Evolutionary conservation across 2,888 invertebrate genomes (phyloP), one percentile per base, ranked within the genome.

Genomic region (Molorchus minor): DNA sequence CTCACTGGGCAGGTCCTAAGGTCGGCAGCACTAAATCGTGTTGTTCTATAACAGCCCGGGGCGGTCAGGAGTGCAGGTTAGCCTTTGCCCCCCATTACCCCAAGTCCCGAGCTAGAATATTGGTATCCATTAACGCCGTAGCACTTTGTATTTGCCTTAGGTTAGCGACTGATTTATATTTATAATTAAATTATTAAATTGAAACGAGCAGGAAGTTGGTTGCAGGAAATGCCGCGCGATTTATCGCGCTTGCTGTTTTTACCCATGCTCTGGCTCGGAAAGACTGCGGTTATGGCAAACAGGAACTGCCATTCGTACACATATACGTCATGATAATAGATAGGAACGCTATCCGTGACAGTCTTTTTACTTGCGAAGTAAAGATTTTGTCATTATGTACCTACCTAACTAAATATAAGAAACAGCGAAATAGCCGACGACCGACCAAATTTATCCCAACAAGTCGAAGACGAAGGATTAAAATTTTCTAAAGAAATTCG

Each of bases 11-110:
- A 49, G 36, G 49, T 49, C 49, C 38, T 38, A 25, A 62, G 67
- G 62, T 64, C 56, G 56, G 56, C 52, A 53, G 56, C 64, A 46
- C 63, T 60, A 45, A 71, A 68, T 64, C 68, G 62, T 65, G 69
- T 64, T 66, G 60, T 58, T 55, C 53, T 36, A 12, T 55, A 62
- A 15, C 55, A 61, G 67, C 70, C 68, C 67, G 62, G 64, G 71
- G 74, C 71, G 68, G 71, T 72, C 74, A 69, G 69, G 69, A 70
- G 65, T 69, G 45, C 68, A 64, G 58, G 54, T 62, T 71, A 69
- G 70, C 75, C 76, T 71, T 68, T 71, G 75, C 72, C 75, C 76
- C 76, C 74, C 72, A 75, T 75, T 75, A 75, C 74, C 74, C 72
- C 71, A 62, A 68, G 44, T 29, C 68, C 66, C 70, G 58, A 53